Evolutionary conservation across 2,797 vertebrate species (phyloP).

Genomic region (Melanotaenia trifasciata): DNA sequence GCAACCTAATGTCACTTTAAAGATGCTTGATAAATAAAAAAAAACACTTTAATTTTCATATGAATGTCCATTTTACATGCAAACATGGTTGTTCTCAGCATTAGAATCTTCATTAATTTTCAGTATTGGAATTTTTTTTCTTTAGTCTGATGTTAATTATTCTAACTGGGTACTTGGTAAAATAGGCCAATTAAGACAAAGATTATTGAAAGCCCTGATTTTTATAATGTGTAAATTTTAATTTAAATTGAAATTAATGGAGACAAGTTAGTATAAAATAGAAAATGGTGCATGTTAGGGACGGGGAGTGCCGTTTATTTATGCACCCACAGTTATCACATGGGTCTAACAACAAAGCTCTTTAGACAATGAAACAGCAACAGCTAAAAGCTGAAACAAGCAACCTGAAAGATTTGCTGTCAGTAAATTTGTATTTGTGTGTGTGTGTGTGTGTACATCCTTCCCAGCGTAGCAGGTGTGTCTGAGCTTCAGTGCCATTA

Average conservation of each 20-base stretch:
- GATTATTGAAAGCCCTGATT: background rate
- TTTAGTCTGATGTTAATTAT: background rate
- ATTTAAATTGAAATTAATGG: constrained; percentile 6
- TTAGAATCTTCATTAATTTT: too few relatives aligned
- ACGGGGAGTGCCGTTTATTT: constrained; percentile 12
- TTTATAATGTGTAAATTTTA: background rate
- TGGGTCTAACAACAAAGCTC: background rate
- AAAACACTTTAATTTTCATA: background rate
- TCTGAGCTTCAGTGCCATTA: constrained; percentile 62
- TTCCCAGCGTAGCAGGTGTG: constrained; percentile 67
- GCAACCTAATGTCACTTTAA: constrained; percentile 53
- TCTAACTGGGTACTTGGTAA: too few relatives aligned
- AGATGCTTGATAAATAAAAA: constrained; percentile 8
- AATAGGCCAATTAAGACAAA: background rate
- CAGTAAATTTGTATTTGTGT: background rate
- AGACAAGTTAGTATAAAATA: background rate
- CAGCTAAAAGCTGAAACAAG: constrained; percentile 24
- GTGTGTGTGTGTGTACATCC: constrained; percentile 11
- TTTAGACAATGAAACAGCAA: constrained; percentile 8
- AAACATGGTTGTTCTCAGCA: too few relatives aligned
- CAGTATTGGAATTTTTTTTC: too few relatives aligned
- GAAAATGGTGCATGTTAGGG: background rate
- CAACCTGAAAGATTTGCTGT: constrained; percentile 13
- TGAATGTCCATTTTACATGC: too few relatives aligned
- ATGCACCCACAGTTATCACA: constrained; percentile 11